Evolutionary conservation across 2,113 vertebrate genomes (phyloP).

Genomic region (Melanotaenia duboulayi): DNA sequence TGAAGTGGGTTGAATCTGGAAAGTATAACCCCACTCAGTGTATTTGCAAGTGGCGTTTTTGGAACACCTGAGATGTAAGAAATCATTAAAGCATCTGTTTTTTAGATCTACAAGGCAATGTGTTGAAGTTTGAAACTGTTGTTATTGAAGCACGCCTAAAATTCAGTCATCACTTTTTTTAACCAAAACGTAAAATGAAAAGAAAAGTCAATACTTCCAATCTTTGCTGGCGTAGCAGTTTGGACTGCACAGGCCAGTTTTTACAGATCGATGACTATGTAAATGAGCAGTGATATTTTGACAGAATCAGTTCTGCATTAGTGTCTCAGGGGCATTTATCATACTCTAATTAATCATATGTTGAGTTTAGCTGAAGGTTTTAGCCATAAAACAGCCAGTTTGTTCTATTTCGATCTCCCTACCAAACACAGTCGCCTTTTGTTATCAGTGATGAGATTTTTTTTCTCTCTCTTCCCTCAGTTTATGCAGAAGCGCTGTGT

Average conservation of each 20-base stretch:
- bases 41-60: background rate
- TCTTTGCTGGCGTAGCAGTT: constrained; percentile 9
- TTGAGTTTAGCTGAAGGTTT: constrained; percentile 27
- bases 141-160: background rate
- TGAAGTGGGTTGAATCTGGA: background rate
- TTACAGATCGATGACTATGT: constrained; percentile 64
- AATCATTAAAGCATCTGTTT: constrained; percentile 19
- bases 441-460: constrained; percentile 17
- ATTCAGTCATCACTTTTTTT: background rate
- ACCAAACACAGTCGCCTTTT: constrained; percentile 18
- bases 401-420: constrained; percentile 41
- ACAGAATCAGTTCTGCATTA: constrained; percentile 50
- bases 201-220: constrained; percentile 29
- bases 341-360: constrained; percentile 38
- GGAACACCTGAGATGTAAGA: constrained; percentile 6
- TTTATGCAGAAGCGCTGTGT: constrained; percentile 30
- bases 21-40: rapidly evolving
- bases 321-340: constrained; percentile 44
- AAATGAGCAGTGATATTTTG: constrained; percentile 61
- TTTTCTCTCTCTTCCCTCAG: background rate
- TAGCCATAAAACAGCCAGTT: constrained; percentile 31
- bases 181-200: constrained; percentile 7
- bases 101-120: background rate
- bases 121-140: constrained; percentile 3
- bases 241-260: constrained; percentile 12